Base-by-base conservation (phyloP, 2,797 vertebrate genomes). In the Oophaga sylvatica region DNA sequence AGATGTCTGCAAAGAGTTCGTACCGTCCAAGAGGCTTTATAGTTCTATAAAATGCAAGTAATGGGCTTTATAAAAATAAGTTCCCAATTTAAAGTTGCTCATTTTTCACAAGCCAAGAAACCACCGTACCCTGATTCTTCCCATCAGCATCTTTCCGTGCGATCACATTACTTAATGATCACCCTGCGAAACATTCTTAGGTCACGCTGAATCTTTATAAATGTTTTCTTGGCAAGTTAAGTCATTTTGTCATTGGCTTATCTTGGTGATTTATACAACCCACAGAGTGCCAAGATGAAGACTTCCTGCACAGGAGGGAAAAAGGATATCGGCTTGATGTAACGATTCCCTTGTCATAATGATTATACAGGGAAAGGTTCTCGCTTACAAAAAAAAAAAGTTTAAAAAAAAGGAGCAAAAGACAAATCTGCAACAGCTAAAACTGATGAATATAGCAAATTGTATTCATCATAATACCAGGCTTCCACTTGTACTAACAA, bases 181-280 rank as follows among this genome's bases (percentile, higher is more conserved):
- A 45, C 70, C 48, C 68, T 60, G 62, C 48, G 3, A 89, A 77
- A 85, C 80, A 59, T 59, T 75, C 79, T 76, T 20, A 59, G 79
- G 83, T 86, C 87, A 81, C 78, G 62, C 1, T n/a, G 53, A 78
- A 89, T 67, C 83, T 88, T 60, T 82, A 85, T 67, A 71, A 88
- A 88, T 22, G 83, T 68, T 85, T 84, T 75, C 83, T 88, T 88
- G 87, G 82, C 87, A 75, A 67, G 26, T 76, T 57, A 88, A 81
- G 68, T 80, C 80, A 88, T 84, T 88, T 80, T 84, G 68, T 88
- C 78, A 85, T 75, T 81, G 83, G 68, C 83, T 75, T 81, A 81
- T 67, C 82, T 35, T 35, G 17, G 76, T 76, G 83, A 88, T 88
- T 85, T 85, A 85, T 81, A 85, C 68, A 68, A 10, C 56, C 68